These are phyloP conservation scores for Chrysodeixis includens DNA, from an alignment of 2,888 invertebrate species.

Conservation along the genomic window DNA sequence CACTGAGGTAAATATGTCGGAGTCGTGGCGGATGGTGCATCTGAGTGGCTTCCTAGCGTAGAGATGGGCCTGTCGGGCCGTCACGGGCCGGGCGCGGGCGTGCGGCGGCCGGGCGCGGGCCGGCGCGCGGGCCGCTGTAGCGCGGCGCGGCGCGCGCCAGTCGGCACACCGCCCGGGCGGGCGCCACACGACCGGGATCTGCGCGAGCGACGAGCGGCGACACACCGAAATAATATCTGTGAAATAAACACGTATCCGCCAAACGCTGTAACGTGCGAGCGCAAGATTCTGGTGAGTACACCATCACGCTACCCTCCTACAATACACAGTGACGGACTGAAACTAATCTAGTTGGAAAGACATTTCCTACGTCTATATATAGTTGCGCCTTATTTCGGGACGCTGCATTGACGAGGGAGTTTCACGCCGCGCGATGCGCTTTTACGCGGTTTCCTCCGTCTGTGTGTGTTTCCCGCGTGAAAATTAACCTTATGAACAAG, in stretches of 20 bases:
- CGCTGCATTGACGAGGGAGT: constrained; percentile 74
- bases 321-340: constrained; percentile 29
- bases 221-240: constrained; percentile 81
- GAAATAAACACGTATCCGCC: constrained; percentile 83
- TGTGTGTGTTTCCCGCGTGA: constrained; percentile 62
- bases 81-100: constrained; percentile 27
- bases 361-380: constrained; percentile 73
- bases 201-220: constrained; percentile 83
- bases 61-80: constrained; percentile 22
- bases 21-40: constrained; percentile 34
- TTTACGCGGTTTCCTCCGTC: constrained; percentile 65
- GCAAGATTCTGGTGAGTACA: constrained; percentile 87
- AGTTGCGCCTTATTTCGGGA: constrained; percentile 81
- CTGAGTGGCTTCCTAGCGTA: constrained; percentile 44
- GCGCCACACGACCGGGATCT: constrained; percentile 89
- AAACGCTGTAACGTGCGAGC: constrained; percentile 79
- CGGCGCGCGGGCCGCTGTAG: constrained; percentile 48
- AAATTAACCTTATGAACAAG: constrained; percentile 48
- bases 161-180: constrained; percentile 89
- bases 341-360: constrained; percentile 38
- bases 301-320: constrained; percentile 38
- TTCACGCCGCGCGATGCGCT: constrained; percentile 72
- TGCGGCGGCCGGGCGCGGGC: constrained; percentile 16
- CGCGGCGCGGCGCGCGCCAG: constrained; percentile 70
- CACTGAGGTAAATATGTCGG: constrained; percentile 31